phyloP scores from a whole-genome alignment of 1,140 invertebrate genomes.

The Danaus plexippus region DNA sequence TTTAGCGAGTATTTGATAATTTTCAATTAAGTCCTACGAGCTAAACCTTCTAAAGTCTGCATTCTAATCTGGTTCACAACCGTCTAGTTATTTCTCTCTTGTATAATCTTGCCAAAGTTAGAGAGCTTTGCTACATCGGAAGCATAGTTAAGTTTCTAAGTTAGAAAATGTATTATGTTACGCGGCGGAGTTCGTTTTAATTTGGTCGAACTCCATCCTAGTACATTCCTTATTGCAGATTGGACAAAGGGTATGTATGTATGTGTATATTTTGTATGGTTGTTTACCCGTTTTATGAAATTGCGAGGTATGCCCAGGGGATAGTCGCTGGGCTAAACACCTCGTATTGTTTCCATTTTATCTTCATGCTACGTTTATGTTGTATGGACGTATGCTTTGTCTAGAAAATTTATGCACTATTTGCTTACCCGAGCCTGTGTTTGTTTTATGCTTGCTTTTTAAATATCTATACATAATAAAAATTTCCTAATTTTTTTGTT shows the following conservation, averaged over 20 bases:
- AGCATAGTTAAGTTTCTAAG: constrained; percentile 14
- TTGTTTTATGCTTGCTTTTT: too few relatives aligned
- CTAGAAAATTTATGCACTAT: constrained; percentile 36
- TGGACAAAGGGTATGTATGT: constrained; percentile 8
- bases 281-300: constrained; percentile 55
- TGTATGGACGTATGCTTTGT: constrained; percentile 28
- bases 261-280: constrained; percentile 9
- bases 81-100: constrained; percentile 61
- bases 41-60: constrained; percentile 32
- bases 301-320: constrained; percentile 59
- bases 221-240: constrained; percentile 22
- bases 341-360: constrained; percentile 55
- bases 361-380: constrained; percentile 35
- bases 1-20: too few relatives aligned
- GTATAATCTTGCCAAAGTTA: constrained; percentile 31
- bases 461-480: too few relatives aligned
- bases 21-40: constrained; percentile 9
- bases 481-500: too few relatives aligned
- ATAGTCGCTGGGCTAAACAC: constrained; percentile 60
- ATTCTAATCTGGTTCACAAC: constrained; percentile 61
- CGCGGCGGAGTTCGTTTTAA: constrained; percentile 34
- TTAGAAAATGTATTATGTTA: constrained; percentile 20
- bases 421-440: constrained; percentile 10
- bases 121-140: constrained; percentile 27
- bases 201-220: constrained; percentile 25